Base-by-base conservation (phyloP, 1,140 invertebrate species). In the Phocides pigmalion region DNA sequence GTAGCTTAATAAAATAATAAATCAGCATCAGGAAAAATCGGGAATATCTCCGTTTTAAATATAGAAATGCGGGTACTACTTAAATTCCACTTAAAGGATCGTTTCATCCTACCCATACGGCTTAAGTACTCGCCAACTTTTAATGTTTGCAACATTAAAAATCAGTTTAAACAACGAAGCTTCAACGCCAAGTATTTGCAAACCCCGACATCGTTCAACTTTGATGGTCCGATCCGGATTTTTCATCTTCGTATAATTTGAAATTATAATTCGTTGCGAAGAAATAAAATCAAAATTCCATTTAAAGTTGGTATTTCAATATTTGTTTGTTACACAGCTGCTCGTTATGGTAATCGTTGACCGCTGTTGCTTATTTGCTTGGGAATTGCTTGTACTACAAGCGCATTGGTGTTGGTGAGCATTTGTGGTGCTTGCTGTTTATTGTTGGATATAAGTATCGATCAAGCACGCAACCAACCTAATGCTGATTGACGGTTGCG, bases 211-310 rank as follows among this genome's bases (percentile, higher is more conserved):
- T 25, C 37, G 64, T 19, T 32, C 42, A 87, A 89, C 76, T 87
- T 87, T 84, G 79, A 86, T 88, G 80, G 82, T 79, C 81, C 80
- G 75, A 87, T 86, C 80, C 75, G 66, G 84, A 89, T 89, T 89
- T 89, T 89, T 89, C 86, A 84, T 89, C 83, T 84, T 73, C 70
- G 74, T 78, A 80, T 84, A 82, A 89, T 89, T 89, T 89, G 81
- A 84, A 89, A 89, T 89, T 89, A 89, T 87, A 89, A 89, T 87
- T 74, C 76, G 74, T 71, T 56, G 71, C 68, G 71, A 87, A 87
- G 87, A 84, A 87, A 89, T 87, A 84, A 84, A 89, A 89, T 89
- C 84, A 89, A 87, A 89, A 89, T 89, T 87, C 84, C 84, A 89
- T 89, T 87, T 87, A 84, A 87, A 87, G 72, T 89, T 84, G 58